Evolutionary conservation across 2,797 vertebrate species (phyloP).

Genomic region (Pteronotus mesoamericanus): DNA sequence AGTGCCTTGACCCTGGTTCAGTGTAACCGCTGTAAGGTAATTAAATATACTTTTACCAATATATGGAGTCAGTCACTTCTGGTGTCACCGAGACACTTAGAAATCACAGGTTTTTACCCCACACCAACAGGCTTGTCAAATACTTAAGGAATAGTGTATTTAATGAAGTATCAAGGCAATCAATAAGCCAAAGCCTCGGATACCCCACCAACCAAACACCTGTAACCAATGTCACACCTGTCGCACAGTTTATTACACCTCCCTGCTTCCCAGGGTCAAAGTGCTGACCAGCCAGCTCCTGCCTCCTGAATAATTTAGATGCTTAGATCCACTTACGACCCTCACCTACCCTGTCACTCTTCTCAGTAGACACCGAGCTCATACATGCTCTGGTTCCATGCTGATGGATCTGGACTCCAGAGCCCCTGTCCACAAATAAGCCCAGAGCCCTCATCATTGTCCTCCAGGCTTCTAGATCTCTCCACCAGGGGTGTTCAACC

Average conservation of each 20-base stretch:
- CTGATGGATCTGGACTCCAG: not conserved
- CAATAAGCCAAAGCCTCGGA: not conserved
- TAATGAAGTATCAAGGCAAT: not conserved
- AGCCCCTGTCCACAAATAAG: not conserved
- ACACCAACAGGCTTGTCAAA: not conserved
- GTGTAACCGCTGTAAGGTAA: not conserved
- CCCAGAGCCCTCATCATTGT: not conserved
- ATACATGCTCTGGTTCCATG: not conserved
- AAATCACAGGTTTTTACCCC: not conserved
- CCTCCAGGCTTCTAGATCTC: not conserved
- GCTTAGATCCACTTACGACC: not conserved
- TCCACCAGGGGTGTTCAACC: not conserved
- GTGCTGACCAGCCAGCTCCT: not conserved
- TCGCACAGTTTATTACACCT: not conserved
- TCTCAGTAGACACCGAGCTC: not conserved
- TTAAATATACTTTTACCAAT: not conserved
- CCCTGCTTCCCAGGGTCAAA: not conserved
- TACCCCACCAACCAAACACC: not conserved
- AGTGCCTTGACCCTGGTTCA: not conserved
- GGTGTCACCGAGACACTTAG: not conserved
- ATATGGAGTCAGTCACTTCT: not conserved
- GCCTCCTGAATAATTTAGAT: not conserved
- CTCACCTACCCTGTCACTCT: not conserved
- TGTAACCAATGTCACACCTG: not conserved
- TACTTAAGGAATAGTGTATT: not conserved